Conservation (phyloP, 2,797 vertebrate genomes). For the Cyprinodon diabolis region DNA sequence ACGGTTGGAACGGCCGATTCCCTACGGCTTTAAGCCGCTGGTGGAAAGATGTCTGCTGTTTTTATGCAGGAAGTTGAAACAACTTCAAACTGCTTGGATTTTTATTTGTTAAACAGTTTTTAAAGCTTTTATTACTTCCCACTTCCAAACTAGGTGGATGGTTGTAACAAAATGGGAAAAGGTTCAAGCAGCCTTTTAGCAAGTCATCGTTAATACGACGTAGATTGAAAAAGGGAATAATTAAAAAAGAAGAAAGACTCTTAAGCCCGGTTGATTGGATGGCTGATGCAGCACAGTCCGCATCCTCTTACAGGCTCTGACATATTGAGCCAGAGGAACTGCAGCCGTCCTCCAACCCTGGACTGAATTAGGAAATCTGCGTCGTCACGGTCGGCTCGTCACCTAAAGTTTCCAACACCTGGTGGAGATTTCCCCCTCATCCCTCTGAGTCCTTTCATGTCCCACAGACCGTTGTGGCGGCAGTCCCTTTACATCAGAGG, state of each 20-base stretch:
- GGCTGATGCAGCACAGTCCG: slow-evolving; percentile 49
- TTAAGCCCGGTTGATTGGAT: slow-evolving; percentile 40
- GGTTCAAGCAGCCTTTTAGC: too few species aligned
- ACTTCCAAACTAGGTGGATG: too few species aligned
- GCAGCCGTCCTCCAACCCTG: slow-evolving; percentile 9
- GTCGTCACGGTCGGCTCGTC: slow-evolving; percentile 56
- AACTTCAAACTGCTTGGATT: not conserved
- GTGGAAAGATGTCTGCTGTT: too few species aligned
- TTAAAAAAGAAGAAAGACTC: not conserved
- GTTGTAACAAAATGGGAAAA: not conserved
- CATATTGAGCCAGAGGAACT: slow-evolving; percentile 20
- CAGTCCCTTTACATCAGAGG: not conserved
- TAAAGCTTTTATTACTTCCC: too few species aligned
- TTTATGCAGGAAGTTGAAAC: too few species aligned
- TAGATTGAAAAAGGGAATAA: not conserved
- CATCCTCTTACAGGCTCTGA: slow-evolving; percentile 35
- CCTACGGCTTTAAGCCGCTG: too few species aligned
- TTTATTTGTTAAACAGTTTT: not conserved
- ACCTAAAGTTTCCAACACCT: slow-evolving; percentile 55
- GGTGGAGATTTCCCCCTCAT: slow-evolving; percentile 19
- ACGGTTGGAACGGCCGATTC: too few species aligned
- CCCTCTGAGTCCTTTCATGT: not conserved
- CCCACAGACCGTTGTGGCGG: slow-evolving; percentile 6
- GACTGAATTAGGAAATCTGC: slow-evolving; percentile 25
- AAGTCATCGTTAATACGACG: too few species aligned